phyloP scores from a whole-genome alignment of 2,888 invertebrate genomes.

The Aphrophora alni region DNA sequence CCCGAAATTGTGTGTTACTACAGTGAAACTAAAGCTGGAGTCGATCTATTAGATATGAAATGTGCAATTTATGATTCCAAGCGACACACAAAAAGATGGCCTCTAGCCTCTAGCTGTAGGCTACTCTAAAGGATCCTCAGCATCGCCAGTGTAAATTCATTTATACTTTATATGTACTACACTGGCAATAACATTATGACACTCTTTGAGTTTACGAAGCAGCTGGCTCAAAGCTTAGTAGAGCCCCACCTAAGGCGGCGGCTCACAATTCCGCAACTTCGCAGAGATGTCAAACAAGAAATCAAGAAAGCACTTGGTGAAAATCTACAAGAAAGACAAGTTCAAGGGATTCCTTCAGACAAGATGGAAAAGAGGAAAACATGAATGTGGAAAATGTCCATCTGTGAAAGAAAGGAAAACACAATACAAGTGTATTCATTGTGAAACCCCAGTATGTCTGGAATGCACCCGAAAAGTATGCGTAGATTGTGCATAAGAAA shows the following conservation, averaged over 20 bases:
- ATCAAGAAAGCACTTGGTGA: too few species aligned
- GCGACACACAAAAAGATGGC: too few species aligned
- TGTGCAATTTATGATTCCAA: too few species aligned
- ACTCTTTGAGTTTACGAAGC: background rate
- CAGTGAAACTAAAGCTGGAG: too few species aligned
- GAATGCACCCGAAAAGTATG: conserved; percentile 34
- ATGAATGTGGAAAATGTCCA: conserved; percentile 23
- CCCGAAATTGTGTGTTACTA: too few species aligned
- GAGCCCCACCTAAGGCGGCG: conserved; percentile 11
- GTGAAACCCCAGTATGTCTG: conserved; percentile 20
- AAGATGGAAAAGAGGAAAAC: conserved; percentile 28
- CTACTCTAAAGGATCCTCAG: too few species aligned
- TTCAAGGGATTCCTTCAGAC: conserved; percentile 11
- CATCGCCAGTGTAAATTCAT: too few species aligned
- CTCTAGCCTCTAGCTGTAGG: too few species aligned
- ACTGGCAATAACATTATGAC: too few species aligned
- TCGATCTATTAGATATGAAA: too few species aligned
- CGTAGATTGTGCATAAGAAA: conserved; percentile 25
- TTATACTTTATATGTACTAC: too few species aligned
- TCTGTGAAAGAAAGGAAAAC: conserved; percentile 29
- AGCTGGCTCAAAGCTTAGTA: background rate
- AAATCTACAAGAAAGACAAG: background rate
- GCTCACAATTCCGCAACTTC: conserved; percentile 26
- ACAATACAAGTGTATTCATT: conserved; percentile 17
- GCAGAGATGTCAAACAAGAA: background rate